These are phyloP conservation scores for Himalopsyche japonica DNA, from an alignment of 2,888 invertebrate genomes.

Conservation along the genomic window DNA sequence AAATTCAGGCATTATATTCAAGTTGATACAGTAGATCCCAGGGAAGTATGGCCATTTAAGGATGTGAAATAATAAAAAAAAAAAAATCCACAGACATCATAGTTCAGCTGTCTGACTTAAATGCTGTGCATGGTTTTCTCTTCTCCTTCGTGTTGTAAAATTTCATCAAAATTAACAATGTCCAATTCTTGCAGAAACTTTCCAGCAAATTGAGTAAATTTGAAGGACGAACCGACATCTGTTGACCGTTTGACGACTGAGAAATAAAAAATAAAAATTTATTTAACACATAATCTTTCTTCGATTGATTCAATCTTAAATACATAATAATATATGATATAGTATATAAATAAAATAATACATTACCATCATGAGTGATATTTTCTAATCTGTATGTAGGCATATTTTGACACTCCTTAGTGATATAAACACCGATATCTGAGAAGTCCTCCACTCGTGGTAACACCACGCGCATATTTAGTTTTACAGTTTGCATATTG, in stretches of 20 bases:
- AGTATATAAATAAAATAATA: neutral
- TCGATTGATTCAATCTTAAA: too few relatives aligned
- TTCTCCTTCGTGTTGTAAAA: constrained; percentile 57
- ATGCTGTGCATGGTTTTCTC: neutral
- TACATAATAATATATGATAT: too few relatives aligned
- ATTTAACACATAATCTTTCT: neutral
- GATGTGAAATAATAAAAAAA: neutral
- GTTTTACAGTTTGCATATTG: constrained; percentile 75
- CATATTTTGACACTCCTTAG: constrained; percentile 68
- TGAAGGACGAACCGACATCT: constrained; percentile 54
- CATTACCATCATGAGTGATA: constrained; percentile 66
- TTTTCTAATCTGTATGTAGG: constrained; percentile 76
- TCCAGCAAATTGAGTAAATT: constrained; percentile 79
- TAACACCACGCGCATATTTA: constrained; percentile 73
- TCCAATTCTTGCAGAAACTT: constrained; percentile 73
- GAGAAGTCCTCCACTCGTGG: constrained; percentile 70
- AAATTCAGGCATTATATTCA: too few relatives aligned
- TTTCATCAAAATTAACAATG: constrained; percentile 70
- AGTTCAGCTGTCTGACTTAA: neutral
- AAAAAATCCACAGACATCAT: neutral
- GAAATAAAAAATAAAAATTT: constrained; percentile 41
- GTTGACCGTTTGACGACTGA: constrained; percentile 66
- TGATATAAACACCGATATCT: constrained; percentile 70
- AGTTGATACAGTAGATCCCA: too few relatives aligned
- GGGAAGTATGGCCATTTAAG: too few relatives aligned